A percentile compares a stretch with the other conserved stretches of the same genome.
Evolutionary conservation across 2,797 vertebrate genomes (phyloP).

Genomic region (Lagorchestes hirsutus): DNA sequence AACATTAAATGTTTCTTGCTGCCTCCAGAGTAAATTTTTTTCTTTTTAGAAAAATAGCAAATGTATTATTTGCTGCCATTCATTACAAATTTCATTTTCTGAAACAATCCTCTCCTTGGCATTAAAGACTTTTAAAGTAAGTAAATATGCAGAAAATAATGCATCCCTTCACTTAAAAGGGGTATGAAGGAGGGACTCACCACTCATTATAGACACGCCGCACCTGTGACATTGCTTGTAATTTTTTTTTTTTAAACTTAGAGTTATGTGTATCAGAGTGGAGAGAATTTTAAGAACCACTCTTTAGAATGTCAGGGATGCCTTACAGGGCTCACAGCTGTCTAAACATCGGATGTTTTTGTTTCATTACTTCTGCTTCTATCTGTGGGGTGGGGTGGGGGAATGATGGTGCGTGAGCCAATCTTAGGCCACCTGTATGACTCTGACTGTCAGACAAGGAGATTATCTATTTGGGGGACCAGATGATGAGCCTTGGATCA

Average conservation of each 20-base stretch:
- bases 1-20: background rate
- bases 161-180: constrained; percentile 12
- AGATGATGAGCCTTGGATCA: constrained; percentile 72
- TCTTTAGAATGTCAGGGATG: constrained; percentile 25
- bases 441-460: constrained; percentile 77
- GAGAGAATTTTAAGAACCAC: constrained; percentile 1
- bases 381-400: constrained; percentile 59
- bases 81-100: constrained; percentile 21
- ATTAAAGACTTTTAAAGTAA: constrained; percentile 19
- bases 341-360: constrained; percentile 48
- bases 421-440: constrained; percentile 68
- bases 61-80: constrained; percentile 2
- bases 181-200: background rate
- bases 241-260: constrained; percentile 18
- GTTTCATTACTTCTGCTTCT: constrained; percentile 67
- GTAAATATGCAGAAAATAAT: background rate
- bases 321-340: constrained; percentile 55
- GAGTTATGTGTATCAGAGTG: constrained; percentile 33
- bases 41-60: background rate
- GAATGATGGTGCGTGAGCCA: constrained; percentile 68
- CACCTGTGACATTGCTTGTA: constrained; percentile 5
- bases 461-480: constrained; percentile 73
- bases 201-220: background rate
- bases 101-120: constrained; percentile 10
- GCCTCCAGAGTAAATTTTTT: background rate